Percentiles rank a stretch among this genome's conserved stretches.
These are phyloP conservation scores for Phragmatobia fuliginosa DNA, from an alignment of 2,888 invertebrate species.

Conservation along the genomic window DNA sequence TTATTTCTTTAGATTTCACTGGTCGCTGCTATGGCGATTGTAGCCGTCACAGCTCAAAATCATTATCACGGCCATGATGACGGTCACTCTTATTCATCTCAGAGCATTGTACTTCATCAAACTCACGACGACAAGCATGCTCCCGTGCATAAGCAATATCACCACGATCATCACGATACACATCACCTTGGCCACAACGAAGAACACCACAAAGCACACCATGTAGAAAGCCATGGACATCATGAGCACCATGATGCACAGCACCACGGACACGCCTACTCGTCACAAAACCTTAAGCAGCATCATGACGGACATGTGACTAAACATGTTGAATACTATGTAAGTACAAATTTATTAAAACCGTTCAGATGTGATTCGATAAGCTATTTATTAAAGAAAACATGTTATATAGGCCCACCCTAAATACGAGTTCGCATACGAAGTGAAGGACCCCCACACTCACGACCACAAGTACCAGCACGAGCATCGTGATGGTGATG, in stretches of 20 bases:
- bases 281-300: conserved; percentile 62
- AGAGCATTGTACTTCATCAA: conserved; percentile 60
- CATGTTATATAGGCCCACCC: conserved; percentile 52
- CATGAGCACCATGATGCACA: conserved; percentile 40
- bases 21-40: conserved; percentile 5
- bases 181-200: conserved; percentile 1
- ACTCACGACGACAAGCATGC: conserved; percentile 36
- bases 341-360: conserved; percentile 25
- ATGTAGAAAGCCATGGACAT: conserved; percentile 17
- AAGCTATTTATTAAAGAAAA: background rate
- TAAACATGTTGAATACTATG: conserved; percentile 54
- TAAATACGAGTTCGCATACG: conserved; percentile 74
- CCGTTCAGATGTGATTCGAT: background rate
- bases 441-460: conserved; percentile 80
- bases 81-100: conserved; percentile 52
- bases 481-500: conserved; percentile 62
- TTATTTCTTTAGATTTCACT: background rate
- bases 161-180: background rate
- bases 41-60: conserved; percentile 34
- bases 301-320: conserved; percentile 53
- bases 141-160: conserved; percentile 1
- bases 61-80: conserved; percentile 21
- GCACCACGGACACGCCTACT: conserved; percentile 52
- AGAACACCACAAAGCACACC: conserved; percentile 24
- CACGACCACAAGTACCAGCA: conserved; percentile 84